Evolutionary conservation across 2,888 invertebrate genomes (phyloP), one percentile per base, ranked within the genome.

Genomic region (Baronia brevicornis): DNA sequence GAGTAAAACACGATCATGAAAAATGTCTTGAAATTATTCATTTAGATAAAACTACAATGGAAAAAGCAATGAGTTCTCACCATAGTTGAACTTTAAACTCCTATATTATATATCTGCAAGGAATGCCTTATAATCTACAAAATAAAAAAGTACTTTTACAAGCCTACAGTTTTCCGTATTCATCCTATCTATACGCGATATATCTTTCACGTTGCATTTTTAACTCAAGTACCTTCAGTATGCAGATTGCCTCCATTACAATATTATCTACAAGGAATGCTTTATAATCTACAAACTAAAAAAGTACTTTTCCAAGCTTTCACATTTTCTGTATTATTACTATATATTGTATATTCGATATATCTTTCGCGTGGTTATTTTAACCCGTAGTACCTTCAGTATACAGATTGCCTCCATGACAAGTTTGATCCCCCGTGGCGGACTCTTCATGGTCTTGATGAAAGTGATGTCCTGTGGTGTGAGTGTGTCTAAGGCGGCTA

Each of bases 361-460:
- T 8, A 11, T 9, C 7, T 24, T 9, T 7, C 25, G n/a, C n/a
- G n/a, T n/a, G n/a, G n/a, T n/a, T n/a, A n/a, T n/a, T 22, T 33
- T 38, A 10, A 9, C 8, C 13, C 24, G 19, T 3, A 26, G 37
- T 71, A 90, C 91, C 86, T 95, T 93, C 41, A 98, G 86, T 52
- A 97, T 94, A 61, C 98, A 98, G 42, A 98, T 90, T 24, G 95
- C 95, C 74, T 98, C 98, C 95, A 98, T 95, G 2, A 97, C 93
- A 11, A 95, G 80, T 55, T 92, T 94, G 4, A 98, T 93, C 9
- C 93, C 93, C 46, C 90, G 87, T 0, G 98, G 97, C 0, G 98
- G 98, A 80, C 92, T 95, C 82, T 96, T 97, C 97, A 98, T 98
- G 0, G 96, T 92, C 72, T 96, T 97, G 20, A 98, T 93, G 41